phyloP scores from a whole-genome alignment of 2,888 invertebrate genomes.

The Strigamia maritima region DNA sequence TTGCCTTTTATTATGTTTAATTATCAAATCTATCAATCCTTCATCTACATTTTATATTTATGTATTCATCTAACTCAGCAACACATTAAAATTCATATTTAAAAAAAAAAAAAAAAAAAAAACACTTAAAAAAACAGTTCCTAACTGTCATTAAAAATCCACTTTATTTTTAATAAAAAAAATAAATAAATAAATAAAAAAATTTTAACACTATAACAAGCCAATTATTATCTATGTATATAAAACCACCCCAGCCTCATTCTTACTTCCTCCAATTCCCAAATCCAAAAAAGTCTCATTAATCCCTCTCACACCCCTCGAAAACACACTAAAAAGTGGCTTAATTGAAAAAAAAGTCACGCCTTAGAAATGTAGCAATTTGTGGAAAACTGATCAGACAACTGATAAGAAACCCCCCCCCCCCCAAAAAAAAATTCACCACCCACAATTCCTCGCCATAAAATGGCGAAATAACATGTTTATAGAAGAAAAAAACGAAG shows the following conservation, averaged over 20 bases:
- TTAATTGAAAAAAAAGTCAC: constrained; percentile 23
- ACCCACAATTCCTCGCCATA: neutral
- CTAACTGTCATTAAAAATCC: neutral
- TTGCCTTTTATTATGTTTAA: neutral
- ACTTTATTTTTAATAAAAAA: neutral
- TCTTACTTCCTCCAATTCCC: neutral
- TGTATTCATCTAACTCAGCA: neutral
- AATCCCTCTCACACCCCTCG: neutral
- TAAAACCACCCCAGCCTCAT: neutral
- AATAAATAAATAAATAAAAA: neutral
- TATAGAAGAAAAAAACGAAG: neutral
- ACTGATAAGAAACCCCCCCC: neutral
- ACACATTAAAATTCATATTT: neutral
- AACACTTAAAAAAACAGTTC: too few species aligned
- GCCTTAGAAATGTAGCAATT: constrained; percentile 23
- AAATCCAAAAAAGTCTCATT: neutral
- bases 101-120: neutral
- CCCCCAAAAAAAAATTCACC: neutral
- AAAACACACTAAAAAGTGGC: neutral
- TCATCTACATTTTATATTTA: neutral
- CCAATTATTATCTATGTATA: neutral
- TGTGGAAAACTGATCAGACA: constrained; percentile 23
- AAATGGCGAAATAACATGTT: neutral
- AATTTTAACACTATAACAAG: neutral
- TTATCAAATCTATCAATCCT: neutral